Base-by-base conservation (phyloP, 2,797 vertebrate genomes). In the Paratrypauchen microcephalus region DNA sequence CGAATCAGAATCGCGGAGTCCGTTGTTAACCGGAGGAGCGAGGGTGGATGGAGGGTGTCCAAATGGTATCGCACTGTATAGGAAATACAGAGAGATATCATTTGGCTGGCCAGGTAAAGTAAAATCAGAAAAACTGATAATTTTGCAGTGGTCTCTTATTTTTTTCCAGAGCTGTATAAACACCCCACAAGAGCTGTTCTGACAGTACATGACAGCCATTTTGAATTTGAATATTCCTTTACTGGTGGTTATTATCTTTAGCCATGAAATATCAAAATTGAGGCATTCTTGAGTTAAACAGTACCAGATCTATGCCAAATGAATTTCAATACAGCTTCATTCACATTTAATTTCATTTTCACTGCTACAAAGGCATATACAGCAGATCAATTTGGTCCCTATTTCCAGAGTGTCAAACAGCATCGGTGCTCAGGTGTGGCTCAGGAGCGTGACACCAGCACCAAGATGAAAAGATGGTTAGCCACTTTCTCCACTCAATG, bases 391-490 rank as follows among this genome's bases (percentile, higher is more conserved):
- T 90, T 87, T 81, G 32, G 59, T 85, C 85, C 91, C 89, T 80
- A 88, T 92, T 88, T 88, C 65, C 58, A 66, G 71, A 77, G 81
- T 66, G 74, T 74, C 3, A 68, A 68, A 70, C 81, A 18, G 79
- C 47, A 85, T 80, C 39, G 68, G 86, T 75, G 87, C 86, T 82
- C 89, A 89, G 88, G 89, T 92, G 91, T 80, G 74, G 63, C 79
- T 73, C 65, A 67, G 47, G 76, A 80, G 59, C 7, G 69, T 83
- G 80, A 79, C 77, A 80, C 70, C 52, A 41, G 72, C 28, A 23
- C 75, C 79, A 79, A 83, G 85, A 91, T 89, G 91, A 88, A 45
- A 85, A 89, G 79, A 68, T 79, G 83, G 84, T 83, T 69, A 80
- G 82, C 73, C 63, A 64, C 79, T 74, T 78, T 80, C 73, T 73